Evolutionary conservation across 1,140 invertebrate genomes (phyloP).

Genomic region (Triops cancriformis): DNA sequence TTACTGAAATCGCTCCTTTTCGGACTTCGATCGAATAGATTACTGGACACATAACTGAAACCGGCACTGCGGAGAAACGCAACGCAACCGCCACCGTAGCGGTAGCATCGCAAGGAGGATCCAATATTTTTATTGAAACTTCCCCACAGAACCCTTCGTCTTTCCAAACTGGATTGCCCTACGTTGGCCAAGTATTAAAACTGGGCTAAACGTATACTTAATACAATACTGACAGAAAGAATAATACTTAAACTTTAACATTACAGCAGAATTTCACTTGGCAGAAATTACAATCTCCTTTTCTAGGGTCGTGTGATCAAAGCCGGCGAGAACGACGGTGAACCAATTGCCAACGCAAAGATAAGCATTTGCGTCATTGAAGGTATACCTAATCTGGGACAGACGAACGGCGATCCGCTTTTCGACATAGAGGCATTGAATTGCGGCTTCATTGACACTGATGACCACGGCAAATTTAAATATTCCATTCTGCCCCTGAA

Average conservation of each 20-base stretch:
- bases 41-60: constrained; percentile 46
- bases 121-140: constrained; percentile 40
- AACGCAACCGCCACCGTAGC: constrained; percentile 43
- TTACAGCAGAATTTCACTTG: too few relatives aligned
- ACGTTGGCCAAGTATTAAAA: constrained; percentile 49
- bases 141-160: constrained; percentile 41
- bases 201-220: too few relatives aligned
- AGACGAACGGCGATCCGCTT: constrained; percentile 17
- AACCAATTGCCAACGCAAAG: background rate
- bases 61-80: constrained; percentile 51
- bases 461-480: constrained; percentile 34
- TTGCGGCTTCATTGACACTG: constrained; percentile 35
- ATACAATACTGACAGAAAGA: too few relatives aligned
- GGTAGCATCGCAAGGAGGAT: constrained; percentile 45
- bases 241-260: too few relatives aligned
- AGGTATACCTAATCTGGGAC: background rate
- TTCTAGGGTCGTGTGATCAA: background rate
- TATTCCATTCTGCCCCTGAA: constrained; percentile 29
- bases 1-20: background rate
- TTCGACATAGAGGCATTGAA: background rate
- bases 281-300: background rate
- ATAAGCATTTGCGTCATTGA: background rate
- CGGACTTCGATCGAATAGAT: background rate
- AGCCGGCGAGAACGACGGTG: background rate
- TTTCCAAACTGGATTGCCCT: constrained; percentile 55